Percentiles rank a stretch among this genome's conserved stretches.
Conservation (phyloP, 2,888 invertebrate genomes). For the Xanthia togata region DNA sequence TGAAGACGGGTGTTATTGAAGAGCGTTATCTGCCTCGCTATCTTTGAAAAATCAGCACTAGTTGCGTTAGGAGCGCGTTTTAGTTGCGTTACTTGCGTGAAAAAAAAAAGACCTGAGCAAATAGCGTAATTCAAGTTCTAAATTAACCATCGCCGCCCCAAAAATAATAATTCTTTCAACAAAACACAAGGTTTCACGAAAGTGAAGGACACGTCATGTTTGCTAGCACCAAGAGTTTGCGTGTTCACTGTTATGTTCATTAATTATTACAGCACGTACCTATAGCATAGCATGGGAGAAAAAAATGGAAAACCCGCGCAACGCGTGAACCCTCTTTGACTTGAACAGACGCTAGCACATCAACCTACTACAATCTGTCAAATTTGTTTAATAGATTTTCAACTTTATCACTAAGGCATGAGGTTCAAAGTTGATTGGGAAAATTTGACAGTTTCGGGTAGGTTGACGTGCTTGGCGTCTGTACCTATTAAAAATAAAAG, state of each 20-base stretch:
- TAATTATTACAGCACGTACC: conserved; percentile 37
- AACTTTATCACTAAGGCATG: too few relatives aligned
- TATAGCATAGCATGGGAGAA: neutral
- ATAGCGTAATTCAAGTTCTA: neutral
- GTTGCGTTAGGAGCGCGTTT: neutral
- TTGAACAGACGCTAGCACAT: too few relatives aligned
- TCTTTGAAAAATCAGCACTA: neutral
- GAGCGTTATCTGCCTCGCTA: neutral
- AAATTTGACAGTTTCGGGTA: too few relatives aligned
- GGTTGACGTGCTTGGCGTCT: too few relatives aligned
- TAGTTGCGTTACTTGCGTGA: too few relatives aligned
- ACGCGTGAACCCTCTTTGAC: conserved; percentile 20
- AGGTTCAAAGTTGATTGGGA: too few relatives aligned
- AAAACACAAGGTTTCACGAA: neutral
- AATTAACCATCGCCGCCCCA: neutral
- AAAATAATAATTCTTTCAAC: neutral
- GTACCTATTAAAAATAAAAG: neutral
- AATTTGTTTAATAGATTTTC: too few relatives aligned
- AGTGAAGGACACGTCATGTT: conserved; percentile 2
- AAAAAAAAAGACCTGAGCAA: neutral
- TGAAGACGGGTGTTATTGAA: too few relatives aligned
- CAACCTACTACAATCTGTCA: too few relatives aligned
- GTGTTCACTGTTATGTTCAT: conserved; percentile 19
- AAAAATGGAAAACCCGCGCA: conserved; percentile 27
- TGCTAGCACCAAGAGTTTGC: conserved; percentile 1